phyloP scores from a whole-genome alignment of 2,113 vertebrate genomes.

The Etia nguti region DNA sequence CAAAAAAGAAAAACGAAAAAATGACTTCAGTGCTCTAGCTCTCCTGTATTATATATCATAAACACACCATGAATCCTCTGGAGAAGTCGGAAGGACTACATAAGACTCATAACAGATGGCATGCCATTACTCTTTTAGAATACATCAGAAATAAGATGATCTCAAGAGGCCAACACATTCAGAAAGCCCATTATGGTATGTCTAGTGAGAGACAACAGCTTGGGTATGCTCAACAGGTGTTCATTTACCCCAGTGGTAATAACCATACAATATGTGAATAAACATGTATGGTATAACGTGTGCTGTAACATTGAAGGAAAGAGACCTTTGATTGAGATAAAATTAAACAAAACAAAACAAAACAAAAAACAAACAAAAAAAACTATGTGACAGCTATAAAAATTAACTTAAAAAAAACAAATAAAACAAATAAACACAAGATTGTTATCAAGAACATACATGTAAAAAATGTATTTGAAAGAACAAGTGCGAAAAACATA shows the following conservation, averaged over 20 bases:
- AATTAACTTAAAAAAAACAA: not conserved
- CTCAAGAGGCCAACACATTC: not conserved
- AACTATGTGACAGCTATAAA: not conserved
- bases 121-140: not conserved
- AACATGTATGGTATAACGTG: not conserved
- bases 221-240: not conserved
- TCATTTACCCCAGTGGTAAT: not conserved
- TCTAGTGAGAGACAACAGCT: not conserved
- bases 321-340: not conserved
- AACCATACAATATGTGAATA: not conserved
- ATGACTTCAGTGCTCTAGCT: not conserved
- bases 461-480: not conserved
- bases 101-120: constrained; percentile 8
- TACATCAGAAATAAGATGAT: not conserved
- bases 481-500: not conserved
- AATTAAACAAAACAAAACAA: not conserved
- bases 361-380: not conserved
- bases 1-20: not conserved
- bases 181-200: not conserved
- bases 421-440: not conserved
- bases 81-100: not conserved
- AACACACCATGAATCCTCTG: not conserved
- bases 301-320: not conserved
- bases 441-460: not conserved
- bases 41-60: not conserved